Base-by-base conservation (phyloP, 2,888 invertebrate genomes). In the Slavum lentiscoides region DNA sequence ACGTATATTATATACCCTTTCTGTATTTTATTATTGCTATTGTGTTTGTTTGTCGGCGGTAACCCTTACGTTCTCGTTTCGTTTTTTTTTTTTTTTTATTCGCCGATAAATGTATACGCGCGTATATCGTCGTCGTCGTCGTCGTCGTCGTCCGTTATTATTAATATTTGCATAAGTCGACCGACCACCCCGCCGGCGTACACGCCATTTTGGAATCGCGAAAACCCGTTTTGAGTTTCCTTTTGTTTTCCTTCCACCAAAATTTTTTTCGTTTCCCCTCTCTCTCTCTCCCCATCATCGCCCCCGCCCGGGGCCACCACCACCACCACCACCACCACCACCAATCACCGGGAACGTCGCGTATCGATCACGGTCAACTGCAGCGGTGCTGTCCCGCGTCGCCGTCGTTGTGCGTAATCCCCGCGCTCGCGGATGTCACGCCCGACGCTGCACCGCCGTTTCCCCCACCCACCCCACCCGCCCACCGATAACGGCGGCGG, bases 41-140 rank as follows among this genome's bases (percentile, higher is more conserved):
- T 80, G 80, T 80, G 80, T 80, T 80, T 80, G 80, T 80, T 80
- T 72, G 80, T 80, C 80, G 80, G 80, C 80, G 80, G 80, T 80
- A 80, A 80, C 80, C 80, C 80, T 80, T 80, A 72, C 72, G 30
- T 80, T 64, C 64, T 72, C 30, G 30, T 30, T 30, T 30, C 30
- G 30, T 30, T 30, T 30, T 4, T 1, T 30, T 30, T 58, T 80
- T 68, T 9, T 43, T 43, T 43, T 43, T 6, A 23, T 80, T 68
- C 30, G 30, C 70, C 43, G 80, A 80, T 72, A 80, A 80, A 72
- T 58, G 53, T 43, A 64, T 19, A 64, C 11, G 49, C 23, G 30
- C 23, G 64, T 6, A 39, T 55, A 70, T 80, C 55, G 72, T 80
- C 66, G 72, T 72, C 72, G 55, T 58, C 70, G 80, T 72, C 55